Evolutionary conservation across 2,888 invertebrate genomes (phyloP), one percentile per base, ranked within the genome.

Genomic region (Altica lythri): DNA sequence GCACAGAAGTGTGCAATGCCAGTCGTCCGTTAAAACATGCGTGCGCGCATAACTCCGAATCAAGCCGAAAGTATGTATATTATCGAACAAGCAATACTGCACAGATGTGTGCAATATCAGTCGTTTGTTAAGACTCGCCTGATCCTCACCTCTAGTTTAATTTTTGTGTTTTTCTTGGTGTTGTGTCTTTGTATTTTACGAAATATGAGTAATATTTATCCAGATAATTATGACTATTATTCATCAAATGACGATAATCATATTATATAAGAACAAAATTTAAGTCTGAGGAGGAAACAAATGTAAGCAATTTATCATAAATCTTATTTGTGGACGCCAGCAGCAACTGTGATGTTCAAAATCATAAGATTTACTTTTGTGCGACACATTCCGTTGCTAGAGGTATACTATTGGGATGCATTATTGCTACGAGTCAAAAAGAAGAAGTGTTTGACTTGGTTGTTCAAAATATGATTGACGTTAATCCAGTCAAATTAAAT

Each of bases 261-360:
- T 29, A 10, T 43, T 5, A 25, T 29, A 10, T 43, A 43, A 43
- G 29, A 27, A 43, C 43, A 43, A 43, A 43, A 43, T 29, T 27
- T 27, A 27, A 14, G 13, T 32, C 32, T 32, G n/a, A 32, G n/a
- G 4, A 32, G 32, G n/a, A 32, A 32, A 32, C n/a, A 6, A 32
- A 32, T 32, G 32, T 32, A 32, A n/a, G 32, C n/a, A 10, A 32
- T 6, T 32, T 4, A 25, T 25, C 25, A 8, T 5, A 25, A 25
- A 25, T 25, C 8, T 25, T 25, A 25, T 25, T 27, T 40, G 53
- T 46, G 22, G 53, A 53, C 14, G 40, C 46, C 12, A 51, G 10
- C 16, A 44, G 51, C 30, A 51, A 38, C 30, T 48, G 48, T 17
- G 48, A 48, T 48, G 40, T 48, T 14, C 38, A 48, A 34, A 48